A percentile compares a stretch with the other conserved stretches of the same genome.
These are phyloP conservation scores for Cosmorhoe ocellata DNA, from an alignment of 2,888 invertebrate species.

Conservation along the genomic window DNA sequence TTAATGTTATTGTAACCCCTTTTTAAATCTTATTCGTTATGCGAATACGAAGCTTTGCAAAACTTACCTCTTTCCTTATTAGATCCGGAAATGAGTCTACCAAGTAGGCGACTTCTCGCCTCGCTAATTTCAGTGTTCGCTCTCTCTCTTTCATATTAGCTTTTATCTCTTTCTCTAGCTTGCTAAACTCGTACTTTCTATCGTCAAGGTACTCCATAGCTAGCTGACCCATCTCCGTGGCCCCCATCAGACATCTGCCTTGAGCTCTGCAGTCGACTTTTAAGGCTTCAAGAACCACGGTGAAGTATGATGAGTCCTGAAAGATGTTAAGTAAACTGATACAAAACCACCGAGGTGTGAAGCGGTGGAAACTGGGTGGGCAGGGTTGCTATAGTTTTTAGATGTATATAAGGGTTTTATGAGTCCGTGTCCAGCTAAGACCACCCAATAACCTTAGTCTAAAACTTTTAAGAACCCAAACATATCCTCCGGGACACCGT, in stretches of 20 bases:
- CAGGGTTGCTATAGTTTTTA: too few relatives aligned
- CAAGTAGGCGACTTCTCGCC: slow-evolving; percentile 68
- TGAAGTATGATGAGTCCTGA: slow-evolving; percentile 85
- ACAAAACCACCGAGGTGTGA: too few relatives aligned
- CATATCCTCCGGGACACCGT: too few relatives aligned
- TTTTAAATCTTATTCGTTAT: too few relatives aligned
- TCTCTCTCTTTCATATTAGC: slow-evolving; percentile 84
- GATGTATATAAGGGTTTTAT: too few relatives aligned
- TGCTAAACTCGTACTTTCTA: slow-evolving; percentile 82
- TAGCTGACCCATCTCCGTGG: slow-evolving; percentile 85
- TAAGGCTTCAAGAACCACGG: slow-evolving; percentile 82
- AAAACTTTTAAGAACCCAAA: too few relatives aligned
- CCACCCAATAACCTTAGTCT: too few relatives aligned
- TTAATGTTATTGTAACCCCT: too few relatives aligned
- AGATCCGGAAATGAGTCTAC: slow-evolving; percentile 71
- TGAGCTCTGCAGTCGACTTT: slow-evolving; percentile 83
- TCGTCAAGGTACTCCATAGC: slow-evolving; percentile 86
- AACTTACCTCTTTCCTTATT: slow-evolving; percentile 70
- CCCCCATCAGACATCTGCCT: slow-evolving; percentile 83
- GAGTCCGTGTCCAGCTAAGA: too few relatives aligned
- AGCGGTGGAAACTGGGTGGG: too few relatives aligned
- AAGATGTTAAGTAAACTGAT: too few relatives aligned
- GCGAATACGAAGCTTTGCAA: not conserved
- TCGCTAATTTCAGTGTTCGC: slow-evolving; percentile 77
- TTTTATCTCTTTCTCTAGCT: slow-evolving; percentile 82